Conservation (phyloP, 2,113 vertebrate genomes). For the Conger conger region DNA sequence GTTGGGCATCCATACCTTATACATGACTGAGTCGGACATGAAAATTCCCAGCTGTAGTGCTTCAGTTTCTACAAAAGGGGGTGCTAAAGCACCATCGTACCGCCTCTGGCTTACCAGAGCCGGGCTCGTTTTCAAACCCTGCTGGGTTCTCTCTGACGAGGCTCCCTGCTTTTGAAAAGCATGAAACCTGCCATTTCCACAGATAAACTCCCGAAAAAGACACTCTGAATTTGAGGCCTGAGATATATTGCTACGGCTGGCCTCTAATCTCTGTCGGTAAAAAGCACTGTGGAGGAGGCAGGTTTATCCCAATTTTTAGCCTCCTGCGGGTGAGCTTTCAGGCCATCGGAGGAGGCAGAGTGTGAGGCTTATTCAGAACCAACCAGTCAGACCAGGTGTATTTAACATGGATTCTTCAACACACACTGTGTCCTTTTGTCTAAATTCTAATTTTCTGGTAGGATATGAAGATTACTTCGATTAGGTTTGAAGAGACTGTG, state of each 20-base stretch:
- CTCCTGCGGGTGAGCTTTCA: not conserved
- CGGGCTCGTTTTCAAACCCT: not conserved
- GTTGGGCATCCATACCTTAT: not conserved
- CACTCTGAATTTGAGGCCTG: conserved; percentile 3
- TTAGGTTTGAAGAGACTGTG: not conserved
- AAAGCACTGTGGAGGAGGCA: not conserved
- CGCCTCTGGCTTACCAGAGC: not conserved
- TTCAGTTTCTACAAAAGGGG: conserved; percentile 25
- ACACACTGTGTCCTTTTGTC: not conserved
- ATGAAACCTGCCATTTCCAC: conserved; percentile 7
- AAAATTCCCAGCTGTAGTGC: conserved; percentile 22
- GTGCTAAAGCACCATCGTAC: conserved; percentile 14
- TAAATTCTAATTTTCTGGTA: not conserved
- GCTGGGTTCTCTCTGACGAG: not conserved
- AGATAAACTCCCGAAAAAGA: conserved; percentile 11
- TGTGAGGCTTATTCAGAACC: not conserved
- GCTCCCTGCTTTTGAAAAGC: conserved; percentile 5
- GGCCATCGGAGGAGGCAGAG: not conserved
- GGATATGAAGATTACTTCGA: not conserved
- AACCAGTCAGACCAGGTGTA: not conserved
- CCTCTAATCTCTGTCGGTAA: conserved; percentile 11
- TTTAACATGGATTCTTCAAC: not conserved
- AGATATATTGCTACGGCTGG: not conserved
- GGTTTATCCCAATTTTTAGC: conserved; percentile 9
- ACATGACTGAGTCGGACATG: not conserved